phyloP scores from a whole-genome alignment of 2,888 invertebrate species.

The Pelosia muscerda region DNA sequence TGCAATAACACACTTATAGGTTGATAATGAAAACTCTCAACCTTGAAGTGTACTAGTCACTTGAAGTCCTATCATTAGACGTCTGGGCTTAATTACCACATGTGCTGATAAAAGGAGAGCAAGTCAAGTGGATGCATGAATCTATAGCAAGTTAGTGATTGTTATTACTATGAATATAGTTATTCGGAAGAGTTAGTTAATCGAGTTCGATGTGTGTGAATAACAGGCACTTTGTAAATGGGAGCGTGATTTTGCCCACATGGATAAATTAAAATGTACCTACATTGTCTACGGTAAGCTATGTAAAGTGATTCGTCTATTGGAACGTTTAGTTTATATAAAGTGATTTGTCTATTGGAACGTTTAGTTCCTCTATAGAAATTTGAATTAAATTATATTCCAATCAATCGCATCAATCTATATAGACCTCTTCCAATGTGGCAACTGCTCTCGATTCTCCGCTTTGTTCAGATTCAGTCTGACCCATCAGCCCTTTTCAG shows the following conservation, averaged over 20 bases:
- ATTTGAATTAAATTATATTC: too few relatives aligned
- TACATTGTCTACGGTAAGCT: too few relatives aligned
- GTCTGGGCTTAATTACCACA: slow-evolving; percentile 34
- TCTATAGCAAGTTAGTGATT: slow-evolving; percentile 26
- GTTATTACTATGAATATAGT: neutral
- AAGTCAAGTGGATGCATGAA: slow-evolving; percentile 35
- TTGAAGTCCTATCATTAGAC: slow-evolving; percentile 25
- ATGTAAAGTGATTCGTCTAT: neutral
- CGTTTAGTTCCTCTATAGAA: too few relatives aligned
- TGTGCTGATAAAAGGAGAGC: slow-evolving; percentile 28
- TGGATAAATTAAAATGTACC: too few relatives aligned
- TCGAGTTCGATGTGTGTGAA: neutral
- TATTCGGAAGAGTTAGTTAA: neutral
- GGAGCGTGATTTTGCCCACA: too few relatives aligned
- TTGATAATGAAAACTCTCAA: slow-evolving; percentile 1
- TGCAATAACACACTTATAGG: neutral
- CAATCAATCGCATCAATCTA: too few relatives aligned
- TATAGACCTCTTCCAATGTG: too few relatives aligned
- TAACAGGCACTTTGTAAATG: neutral
- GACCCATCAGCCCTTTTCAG: too few relatives aligned
- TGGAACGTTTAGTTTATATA: neutral
- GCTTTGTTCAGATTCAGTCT: too few relatives aligned
- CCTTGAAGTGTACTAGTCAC: slow-evolving; percentile 10
- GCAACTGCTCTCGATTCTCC: too few relatives aligned
- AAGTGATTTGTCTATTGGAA: too few relatives aligned